Base-by-base conservation (phyloP, 1,140 invertebrate species). In the Bombus waltoni region DNA sequence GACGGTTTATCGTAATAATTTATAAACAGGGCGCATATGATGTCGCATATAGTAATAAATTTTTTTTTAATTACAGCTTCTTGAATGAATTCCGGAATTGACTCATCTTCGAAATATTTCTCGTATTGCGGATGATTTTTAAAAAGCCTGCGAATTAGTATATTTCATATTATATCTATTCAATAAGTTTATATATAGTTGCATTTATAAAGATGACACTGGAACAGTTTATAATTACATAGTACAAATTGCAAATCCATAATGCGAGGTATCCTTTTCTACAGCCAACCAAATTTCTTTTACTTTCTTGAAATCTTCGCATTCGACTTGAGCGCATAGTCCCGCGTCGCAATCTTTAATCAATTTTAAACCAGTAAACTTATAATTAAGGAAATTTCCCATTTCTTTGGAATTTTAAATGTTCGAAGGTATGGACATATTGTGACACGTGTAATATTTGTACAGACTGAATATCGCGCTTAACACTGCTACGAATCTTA, bases 21-120 rank as follows among this genome's bases (percentile, higher is more conserved):
- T 13, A 82, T 53, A 22, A 88, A 79, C 53, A 90, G n/a, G 10
- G 70, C 38, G 28, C 66, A 71, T 0, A 87, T 38, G 4, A 62
- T 83, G 28, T 83, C 62, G 3, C 73, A 90, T 35, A 86, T 75
- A 28, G 35, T 57, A 1, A 68, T 68, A 53, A 88, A 88, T 42
- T 88, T 85, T 28, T 82, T 83, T n/a, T 86, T 86, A 38, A 90
- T 59, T 78, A 74, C 84, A 5, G 87, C 75, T 35, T 88, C 85
- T 32, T 53, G 81, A 3, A 83, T 28, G 18, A 83, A 83, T 13
- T 53, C 18, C 4, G 72, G 81, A 25, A 83, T 53, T 18, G 25
- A 22, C 13, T 53, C 59, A 13, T 83, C 57, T 38, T 66, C 72
- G 11, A 76, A 83, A 11, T 83, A 76, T 28, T 76, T 83, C 18